These are phyloP conservation scores for Brachirus orientalis DNA, from an alignment of 2,113 vertebrate genomes.

Conservation along the genomic window DNA sequence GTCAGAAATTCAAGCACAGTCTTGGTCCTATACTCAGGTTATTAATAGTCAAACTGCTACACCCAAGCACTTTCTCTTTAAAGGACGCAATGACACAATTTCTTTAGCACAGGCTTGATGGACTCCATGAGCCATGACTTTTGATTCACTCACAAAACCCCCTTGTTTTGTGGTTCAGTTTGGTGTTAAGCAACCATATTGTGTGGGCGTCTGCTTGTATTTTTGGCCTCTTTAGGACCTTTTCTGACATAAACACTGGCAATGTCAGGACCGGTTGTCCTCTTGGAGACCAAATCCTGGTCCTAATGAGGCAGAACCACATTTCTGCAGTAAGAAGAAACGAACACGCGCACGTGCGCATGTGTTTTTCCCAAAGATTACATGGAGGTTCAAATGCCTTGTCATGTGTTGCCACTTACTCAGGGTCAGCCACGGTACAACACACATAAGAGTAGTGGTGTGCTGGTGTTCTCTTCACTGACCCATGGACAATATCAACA, in stretches of 20 bases:
- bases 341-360: no score
- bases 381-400: constrained; percentile 20
- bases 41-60: constrained; percentile 4
- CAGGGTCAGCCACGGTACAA: constrained; percentile 24
- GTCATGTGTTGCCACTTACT: constrained; percentile 40
- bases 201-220: no score
- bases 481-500: constrained; percentile 44
- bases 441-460: constrained; percentile 24
- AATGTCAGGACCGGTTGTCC: no score
- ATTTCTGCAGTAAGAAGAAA: no score
- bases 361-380: constrained; percentile 2
- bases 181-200: no score
- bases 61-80: constrained; percentile 17
- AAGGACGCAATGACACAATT: constrained; percentile 21
- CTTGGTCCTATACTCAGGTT: no score
- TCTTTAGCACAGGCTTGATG: constrained; percentile 15
- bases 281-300: no score
- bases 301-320: no score
- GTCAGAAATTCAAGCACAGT: constrained; percentile 6
- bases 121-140: constrained; percentile 12
- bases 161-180: no score
- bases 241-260: no score
- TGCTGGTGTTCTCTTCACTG: constrained; percentile 42
- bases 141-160: constrained; percentile 49
- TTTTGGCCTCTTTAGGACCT: no score